Evolutionary conservation across 2,888 invertebrate species (phyloP), one percentile per base, ranked within the genome.

Genomic region (Lasius fuliginosus): DNA sequence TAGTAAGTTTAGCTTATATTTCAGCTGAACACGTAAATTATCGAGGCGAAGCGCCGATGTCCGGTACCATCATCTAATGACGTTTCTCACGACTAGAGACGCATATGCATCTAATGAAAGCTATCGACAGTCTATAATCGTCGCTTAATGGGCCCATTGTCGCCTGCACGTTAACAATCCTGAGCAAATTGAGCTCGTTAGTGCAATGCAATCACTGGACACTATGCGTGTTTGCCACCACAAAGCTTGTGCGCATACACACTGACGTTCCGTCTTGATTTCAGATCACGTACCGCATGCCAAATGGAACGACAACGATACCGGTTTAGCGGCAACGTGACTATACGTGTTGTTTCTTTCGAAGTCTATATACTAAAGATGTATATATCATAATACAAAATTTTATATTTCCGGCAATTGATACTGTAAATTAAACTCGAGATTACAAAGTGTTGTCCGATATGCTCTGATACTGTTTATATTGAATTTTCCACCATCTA

Each of bases 141-240:
- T 81, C 64, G 42, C 58, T 62, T 85, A 86, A 83, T 82, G 68
- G 84, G 53, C 15, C 83, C 83, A 83, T 85, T 81, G 77, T 67
- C 67, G 71, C 30, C 30, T 82, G 46, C 67, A 74, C 69, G 75
- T 86, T 88, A 87, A 84, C 87, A 83, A 88, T 68, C 86, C 42
- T 46, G 23, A n/a, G 86, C 67, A 87, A 84, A 86, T 86, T 79
- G 83, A 75, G 81, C 82, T 88, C 82, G 83, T 85, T 87, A 88
- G 86, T 60, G 76, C 82, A 83, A 85, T 87, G 73, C 85, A 68
- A 69, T 71, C 71, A 60, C 60, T 53, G 40, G 67, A 67, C 77
- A 86, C 79, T 86, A 82, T 73, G 64, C 82, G 75, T 71, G 77
- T 84, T 84, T 74, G 65, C 58, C 79, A n/a, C n/a, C 36, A 77